These are phyloP conservation scores for Aethes cnicana DNA, from an alignment of 2,888 invertebrate genomes.

Conservation along the genomic window DNA sequence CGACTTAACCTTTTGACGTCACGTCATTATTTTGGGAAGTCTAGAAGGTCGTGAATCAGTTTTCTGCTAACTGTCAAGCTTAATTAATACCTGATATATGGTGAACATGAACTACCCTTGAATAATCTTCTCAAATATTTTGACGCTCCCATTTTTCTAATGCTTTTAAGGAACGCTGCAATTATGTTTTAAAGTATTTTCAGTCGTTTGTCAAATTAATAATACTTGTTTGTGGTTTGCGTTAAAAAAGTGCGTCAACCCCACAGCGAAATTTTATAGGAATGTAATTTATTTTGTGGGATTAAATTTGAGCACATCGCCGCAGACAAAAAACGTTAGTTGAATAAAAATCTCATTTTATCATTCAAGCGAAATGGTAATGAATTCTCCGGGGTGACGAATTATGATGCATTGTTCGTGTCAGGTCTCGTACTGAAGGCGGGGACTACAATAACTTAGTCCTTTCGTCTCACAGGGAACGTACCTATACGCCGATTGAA, in stretches of 20 bases:
- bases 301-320: too few relatives aligned
- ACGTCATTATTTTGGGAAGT: conserved; percentile 21
- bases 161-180: background rate
- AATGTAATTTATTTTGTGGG: too few relatives aligned
- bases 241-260: too few relatives aligned
- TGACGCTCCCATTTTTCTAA: background rate
- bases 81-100: too few relatives aligned
- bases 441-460: conserved; percentile 50
- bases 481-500: conserved; percentile 67
- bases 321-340: too few relatives aligned
- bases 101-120: conserved; percentile 7
- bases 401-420: conserved; percentile 55
- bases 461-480: conserved; percentile 45
- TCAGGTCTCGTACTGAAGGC: conserved; percentile 47
- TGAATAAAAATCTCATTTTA: too few relatives aligned
- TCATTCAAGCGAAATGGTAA: conserved; percentile 29
- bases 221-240: too few relatives aligned
- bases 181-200: background rate
- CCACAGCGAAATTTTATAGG: too few relatives aligned
- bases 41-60: conserved; percentile 15
- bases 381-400: conserved; percentile 39
- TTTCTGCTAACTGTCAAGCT: conserved; percentile 7
- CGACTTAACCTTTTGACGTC: conserved; percentile 20
- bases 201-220: background rate
- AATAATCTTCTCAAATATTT: background rate